Conservation (phyloP, 2,113 vertebrate species). For the Cyprinodon variegatus region DNA sequence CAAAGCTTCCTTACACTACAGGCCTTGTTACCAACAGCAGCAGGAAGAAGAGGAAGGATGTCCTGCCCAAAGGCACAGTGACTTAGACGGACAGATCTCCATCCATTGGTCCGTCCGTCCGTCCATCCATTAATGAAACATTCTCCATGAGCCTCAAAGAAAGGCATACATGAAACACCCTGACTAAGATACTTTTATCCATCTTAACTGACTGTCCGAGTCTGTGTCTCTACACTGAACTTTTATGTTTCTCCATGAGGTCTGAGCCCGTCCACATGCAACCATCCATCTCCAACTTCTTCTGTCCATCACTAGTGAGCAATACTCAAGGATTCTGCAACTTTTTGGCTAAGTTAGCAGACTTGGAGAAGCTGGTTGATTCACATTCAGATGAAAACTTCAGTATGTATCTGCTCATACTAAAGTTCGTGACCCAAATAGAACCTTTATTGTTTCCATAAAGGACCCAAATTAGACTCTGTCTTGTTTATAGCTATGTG, state of each 20-base stretch:
- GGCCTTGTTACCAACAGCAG: no score
- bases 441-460: neutral
- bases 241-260: neutral
- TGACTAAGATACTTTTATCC: neutral
- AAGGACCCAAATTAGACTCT: neutral
- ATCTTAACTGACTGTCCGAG: neutral
- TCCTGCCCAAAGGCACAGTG: no score
- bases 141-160: neutral
- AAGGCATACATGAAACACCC: neutral
- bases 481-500: neutral
- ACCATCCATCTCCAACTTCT: neutral
- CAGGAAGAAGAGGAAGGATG: no score
- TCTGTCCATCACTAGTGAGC: neutral
- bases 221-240: neutral
- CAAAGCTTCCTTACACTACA: no score
- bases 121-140: neutral
- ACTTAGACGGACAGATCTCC: no score
- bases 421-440: neutral
- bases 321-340: neutral
- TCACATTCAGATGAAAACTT: neutral
- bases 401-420: no score
- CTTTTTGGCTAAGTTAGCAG: neutral
- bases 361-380: neutral
- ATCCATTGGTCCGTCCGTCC: neutral
- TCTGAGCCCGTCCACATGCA: no score